Evolutionary conservation across 2,113 vertebrate species (phyloP), one percentile per base, ranked within the genome.

Genomic region (Festucalex cinctus): DNA sequence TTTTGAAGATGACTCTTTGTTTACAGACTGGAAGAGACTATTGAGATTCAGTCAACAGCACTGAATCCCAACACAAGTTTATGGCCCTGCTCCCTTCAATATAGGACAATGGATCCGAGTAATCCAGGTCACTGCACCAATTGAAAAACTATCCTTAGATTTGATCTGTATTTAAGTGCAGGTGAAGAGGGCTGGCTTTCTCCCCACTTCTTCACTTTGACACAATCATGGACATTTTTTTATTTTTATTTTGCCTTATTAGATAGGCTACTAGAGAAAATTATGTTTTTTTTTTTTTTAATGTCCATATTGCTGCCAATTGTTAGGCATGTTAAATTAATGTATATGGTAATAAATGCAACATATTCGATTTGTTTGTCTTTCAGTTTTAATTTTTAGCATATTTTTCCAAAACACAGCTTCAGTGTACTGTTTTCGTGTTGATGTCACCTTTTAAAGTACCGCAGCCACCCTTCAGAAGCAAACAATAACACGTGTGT

Each of bases 291-390:
- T 26, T 71, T 73, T 63, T 49, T 53, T 65, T 65, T 41, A n/a
- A 26, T 20, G 69, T 63, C 48, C 74, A 53, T 77, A 76, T 76
- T 54, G 37, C 66, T 77, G 70, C 77, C 69, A 79, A 14, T 70
- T 75, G 66, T 75, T 44, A 73, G 79, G 80, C 56, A 75, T 70
- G 61, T 63, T 73, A 82, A 86, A 80, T 84, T 84, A 80, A 48
- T 1, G 58, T 44, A 17, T 5, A 64, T 75, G 56, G 73, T 48
- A 70, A 76, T 84, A 89, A 89, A 86, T 64, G 3, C 6, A 9
- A 54, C 48, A 61, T 46, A 81, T 76, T 62, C 67, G 10, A 76
- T 24, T 13, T 12, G 56, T 75, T 62, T 63, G 4, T 59, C 0
- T 12, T 67, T 36, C 39, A 16, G 59, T 72, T 74, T 17, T 44